Base-by-base conservation (phyloP, 2,113 vertebrate genomes). In the Mellivora capensis region DNA sequence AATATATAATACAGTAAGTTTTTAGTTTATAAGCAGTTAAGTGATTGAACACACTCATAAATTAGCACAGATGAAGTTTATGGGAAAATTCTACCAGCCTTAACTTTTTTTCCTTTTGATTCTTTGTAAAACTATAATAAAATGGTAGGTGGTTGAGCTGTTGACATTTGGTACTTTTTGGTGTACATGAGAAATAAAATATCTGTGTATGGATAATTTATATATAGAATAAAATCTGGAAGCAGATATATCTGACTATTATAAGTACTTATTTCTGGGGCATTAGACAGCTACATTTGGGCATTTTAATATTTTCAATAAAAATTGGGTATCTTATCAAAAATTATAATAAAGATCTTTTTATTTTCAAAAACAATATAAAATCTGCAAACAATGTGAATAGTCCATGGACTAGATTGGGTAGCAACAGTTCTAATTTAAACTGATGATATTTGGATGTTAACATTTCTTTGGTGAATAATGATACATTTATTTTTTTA, bases 1-100 rank as follows among this genome's bases (percentile, higher is more conserved):
- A 20, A 99, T 99, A 72, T 99, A 99, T 95, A 99, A 99, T 97
- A 99, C 99, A 17, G 99, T 99, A 98, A 97, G 99, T 91, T 27
- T 72, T 84, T 82, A 71, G 54, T 44, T 47, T 42, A 39, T 29
- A 11, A 47, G 31, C 25, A 57, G 20, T 8, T 8, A 37, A 90
- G 27, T 14, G 59, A 80, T 91, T 80, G 20, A 87, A 89, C 49
- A 81, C 52, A 14, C 39, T 31, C 47, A 10, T 72, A n/a, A 42
- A 2, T 7, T 15, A 71, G 47, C 31, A 72, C 49, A 71, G n/a
- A n/a, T 71, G 31, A 69, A 49, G 8, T 3, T 9, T 47, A 15
- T 2, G 9, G 29, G 29, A 69, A 89, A 61, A 80, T 62, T 64
- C 4, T 18, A 3, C 10, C 23, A 64, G 49, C n/a, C 39, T 87